Percentiles rank a stretch among this genome's conserved stretches.
These are phyloP conservation scores for Microtus ochrogaster DNA, from an alignment of 2,113 vertebrate species.

Conservation along the genomic window DNA sequence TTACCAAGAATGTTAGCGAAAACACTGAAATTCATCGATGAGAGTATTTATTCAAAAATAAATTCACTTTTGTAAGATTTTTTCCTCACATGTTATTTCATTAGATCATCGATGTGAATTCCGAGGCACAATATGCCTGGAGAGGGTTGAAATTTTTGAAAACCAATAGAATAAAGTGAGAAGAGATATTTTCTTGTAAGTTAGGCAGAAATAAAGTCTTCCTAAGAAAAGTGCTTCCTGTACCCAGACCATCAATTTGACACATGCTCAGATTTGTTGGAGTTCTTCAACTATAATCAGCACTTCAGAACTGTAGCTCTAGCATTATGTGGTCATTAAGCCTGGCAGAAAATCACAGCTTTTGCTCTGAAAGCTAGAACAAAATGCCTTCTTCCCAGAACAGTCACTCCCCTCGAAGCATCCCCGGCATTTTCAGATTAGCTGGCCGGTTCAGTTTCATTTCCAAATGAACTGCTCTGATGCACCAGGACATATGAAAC, in stretches of 20 bases:
- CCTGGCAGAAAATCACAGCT: conserved; percentile 77
- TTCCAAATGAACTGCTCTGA: conserved; percentile 70
- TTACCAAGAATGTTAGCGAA: neutral
- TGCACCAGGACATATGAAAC: conserved; percentile 53
- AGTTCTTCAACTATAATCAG: conserved; percentile 68
- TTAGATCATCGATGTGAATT: conserved; percentile 26
- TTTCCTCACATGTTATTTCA: neutral
- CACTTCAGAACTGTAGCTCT: conserved; percentile 63
- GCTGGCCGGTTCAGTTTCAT: conserved; percentile 57
- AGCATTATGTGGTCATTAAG: conserved; percentile 65
- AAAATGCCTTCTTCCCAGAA: conserved; percentile 69
- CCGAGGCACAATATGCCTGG: neutral
- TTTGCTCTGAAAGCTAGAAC: conserved; percentile 73
- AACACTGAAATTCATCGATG: conserved; percentile 15
- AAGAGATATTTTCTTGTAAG: conserved; percentile 45
- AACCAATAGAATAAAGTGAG: conserved; percentile 58
- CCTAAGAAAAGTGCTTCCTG: conserved; percentile 35
- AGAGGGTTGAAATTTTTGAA: conserved; percentile 40
- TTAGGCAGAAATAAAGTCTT: conserved; percentile 60
- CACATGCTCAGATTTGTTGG: conserved; percentile 43
- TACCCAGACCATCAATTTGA: conserved; percentile 56
- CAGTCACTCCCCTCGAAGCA: conserved; percentile 57
- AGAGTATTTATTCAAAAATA: neutral
- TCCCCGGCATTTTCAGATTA: conserved; percentile 66
- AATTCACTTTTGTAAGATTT: neutral